Percentiles rank a stretch among this genome's conserved stretches.
These are phyloP conservation scores for Agrochola lychnidis DNA, from an alignment of 2,888 invertebrate genomes.

Conservation along the genomic window DNA sequence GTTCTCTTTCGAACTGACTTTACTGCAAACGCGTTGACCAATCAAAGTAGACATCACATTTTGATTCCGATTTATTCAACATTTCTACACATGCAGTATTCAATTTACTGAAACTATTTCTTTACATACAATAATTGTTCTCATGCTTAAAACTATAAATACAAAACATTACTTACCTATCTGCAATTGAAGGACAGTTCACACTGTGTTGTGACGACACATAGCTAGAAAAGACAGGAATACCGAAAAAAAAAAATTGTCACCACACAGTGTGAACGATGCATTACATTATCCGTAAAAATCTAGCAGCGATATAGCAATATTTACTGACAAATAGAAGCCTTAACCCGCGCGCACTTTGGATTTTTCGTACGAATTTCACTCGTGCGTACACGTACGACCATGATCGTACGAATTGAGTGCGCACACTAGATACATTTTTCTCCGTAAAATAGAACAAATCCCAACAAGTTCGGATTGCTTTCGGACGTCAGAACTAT, in stretches of 20 bases:
- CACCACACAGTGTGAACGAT: neutral
- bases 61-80: neutral
- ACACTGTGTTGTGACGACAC: neutral
- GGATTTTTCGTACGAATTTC: no score
- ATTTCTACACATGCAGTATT: constrained; percentile 22
- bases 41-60: neutral
- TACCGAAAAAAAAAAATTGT: neutral
- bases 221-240: no score
- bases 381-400: no score
- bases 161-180: constrained; percentile 37
- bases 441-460: no score
- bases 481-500: no score
- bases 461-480: no score
- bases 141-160: constrained; percentile 37
- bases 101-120: neutral
- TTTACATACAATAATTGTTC: constrained; percentile 32
- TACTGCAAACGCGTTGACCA: neutral
- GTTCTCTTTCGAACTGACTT: neutral
- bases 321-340: neutral
- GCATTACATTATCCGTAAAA: neutral
- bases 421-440: no score
- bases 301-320: neutral
- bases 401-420: no score
- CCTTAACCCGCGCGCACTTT: no score
- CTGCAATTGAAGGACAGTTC: constrained; percentile 16